Evolutionary conservation across 2,797 vertebrate genomes (phyloP).

Genomic region (Leptatherina wallacei): DNA sequence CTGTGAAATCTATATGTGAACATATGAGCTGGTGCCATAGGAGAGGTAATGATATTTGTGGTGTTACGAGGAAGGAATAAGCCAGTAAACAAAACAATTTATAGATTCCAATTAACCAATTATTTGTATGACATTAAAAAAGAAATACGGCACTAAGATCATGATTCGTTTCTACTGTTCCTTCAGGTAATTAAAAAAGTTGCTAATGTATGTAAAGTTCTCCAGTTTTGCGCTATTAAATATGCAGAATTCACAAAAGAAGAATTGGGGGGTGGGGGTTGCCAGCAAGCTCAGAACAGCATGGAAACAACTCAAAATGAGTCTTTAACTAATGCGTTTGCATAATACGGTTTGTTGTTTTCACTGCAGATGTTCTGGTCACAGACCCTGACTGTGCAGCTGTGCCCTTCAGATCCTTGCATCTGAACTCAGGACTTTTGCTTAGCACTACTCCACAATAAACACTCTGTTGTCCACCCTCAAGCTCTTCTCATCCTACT

Average conservation of each 20-base stretch:
- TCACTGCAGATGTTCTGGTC: conserved; percentile 11
- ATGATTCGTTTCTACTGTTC: neutral
- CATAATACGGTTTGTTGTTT: neutral
- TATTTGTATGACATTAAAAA: conserved; percentile 1
- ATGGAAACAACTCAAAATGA: neutral
- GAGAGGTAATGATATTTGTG: neutral
- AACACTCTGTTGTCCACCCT: conserved; percentile 10
- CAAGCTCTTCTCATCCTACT: neutral
- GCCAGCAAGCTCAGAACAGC: neutral
- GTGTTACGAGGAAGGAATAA: too few species aligned
- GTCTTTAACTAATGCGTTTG: neutral
- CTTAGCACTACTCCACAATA: conserved; percentile 5
- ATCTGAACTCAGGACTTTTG: conserved; percentile 4
- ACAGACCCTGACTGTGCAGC: conserved; percentile 1
- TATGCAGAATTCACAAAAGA: neutral
- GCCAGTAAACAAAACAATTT: neutral
- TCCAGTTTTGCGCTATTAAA: neutral
- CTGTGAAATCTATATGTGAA: neutral
- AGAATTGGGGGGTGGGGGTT: neutral
- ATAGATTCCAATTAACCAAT: neutral
- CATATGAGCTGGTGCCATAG: neutral
- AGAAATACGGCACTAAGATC: neutral
- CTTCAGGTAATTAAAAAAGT: neutral
- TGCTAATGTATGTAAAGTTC: neutral
- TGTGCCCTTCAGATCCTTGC: conserved; percentile 6